Base-by-base conservation (phyloP, 1,140 invertebrate species). In the Drosophila nannoptera region DNA sequence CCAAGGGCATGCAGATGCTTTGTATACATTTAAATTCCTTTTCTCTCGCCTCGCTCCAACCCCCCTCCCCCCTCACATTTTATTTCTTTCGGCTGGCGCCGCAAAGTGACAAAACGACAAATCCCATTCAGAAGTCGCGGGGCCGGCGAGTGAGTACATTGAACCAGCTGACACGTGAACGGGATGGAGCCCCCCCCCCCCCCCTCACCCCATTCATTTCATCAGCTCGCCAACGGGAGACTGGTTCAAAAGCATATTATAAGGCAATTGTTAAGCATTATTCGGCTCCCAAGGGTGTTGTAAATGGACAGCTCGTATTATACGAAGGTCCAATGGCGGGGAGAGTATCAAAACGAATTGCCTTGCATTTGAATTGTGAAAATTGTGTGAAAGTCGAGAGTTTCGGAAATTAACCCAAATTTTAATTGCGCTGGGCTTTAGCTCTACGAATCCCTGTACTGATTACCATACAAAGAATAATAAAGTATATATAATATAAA, bases 1-100 rank as follows among this genome's bases (percentile, higher is more conserved):
- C 80, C 80, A 76, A 83, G 80, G 81, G 80, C 67, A 84, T 80
- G 80, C 78, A 73, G 80, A 84, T 64, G 68, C 56, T 67, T 69
- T 46, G 59, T 49, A 71, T 48, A 73, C 72, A 83, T 71, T 84
- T 80, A 68, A 83, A 67, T 84, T 84, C 73, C 67, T 84, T 22
- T 22, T 22, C 22, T 22, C 22, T 22, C 22, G 22, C 22, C 22
- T 3, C 22, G 1, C 22, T 2, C 22, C 22, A 22, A 22, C 22
- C 22, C 22, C 22, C 3, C 22, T 22, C 22, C 22, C 22, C 22
- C 22, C 3, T 22, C 22, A 2, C 63, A 78, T 83, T 84, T 71
- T 60, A 16, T 77, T 61, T 66, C 46, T 33, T 53, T 40, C 62
- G 52, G 64, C 22, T 73, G 71, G 54, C 68, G 56, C 33, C 40